Conservation (phyloP, 2,888 invertebrate species). For the Carabus problematicus region DNA sequence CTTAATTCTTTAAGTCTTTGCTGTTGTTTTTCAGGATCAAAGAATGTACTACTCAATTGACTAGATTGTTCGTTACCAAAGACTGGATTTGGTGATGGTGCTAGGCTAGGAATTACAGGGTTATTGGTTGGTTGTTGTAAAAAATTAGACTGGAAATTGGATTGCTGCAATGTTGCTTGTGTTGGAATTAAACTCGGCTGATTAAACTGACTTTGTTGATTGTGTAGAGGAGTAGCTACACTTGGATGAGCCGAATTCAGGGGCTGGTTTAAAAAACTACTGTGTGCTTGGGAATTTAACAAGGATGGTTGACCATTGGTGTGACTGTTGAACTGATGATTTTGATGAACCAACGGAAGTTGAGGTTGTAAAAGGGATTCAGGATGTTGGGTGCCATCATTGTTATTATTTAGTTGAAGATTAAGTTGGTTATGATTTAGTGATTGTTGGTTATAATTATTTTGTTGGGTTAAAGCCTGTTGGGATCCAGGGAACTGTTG, state of each 20-base stretch:
- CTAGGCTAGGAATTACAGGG: slow-evolving; percentile 29
- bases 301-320: slow-evolving; percentile 36
- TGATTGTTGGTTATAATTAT: slow-evolving; percentile 18
- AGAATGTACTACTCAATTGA: slow-evolving; percentile 56
- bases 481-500: slow-evolving; percentile 19
- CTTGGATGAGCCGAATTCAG: slow-evolving; percentile 5
- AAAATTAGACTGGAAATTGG: slow-evolving; percentile 28
- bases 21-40: slow-evolving; percentile 66
- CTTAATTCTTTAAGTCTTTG: slow-evolving; percentile 72
- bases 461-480: slow-evolving; percentile 43
- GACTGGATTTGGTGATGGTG: slow-evolving; percentile 46
- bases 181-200: slow-evolving; percentile 21
- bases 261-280: slow-evolving; percentile 19
- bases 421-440: slow-evolving; percentile 13
- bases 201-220: slow-evolving; percentile 15
- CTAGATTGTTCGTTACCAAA: slow-evolving; percentile 45
- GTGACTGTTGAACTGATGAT: slow-evolving; percentile 38
- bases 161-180: slow-evolving; percentile 18
- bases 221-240: slow-evolving; percentile 20
- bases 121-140: slow-evolving; percentile 44
- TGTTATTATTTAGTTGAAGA: background rate
- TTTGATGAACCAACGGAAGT: slow-evolving; percentile 31
- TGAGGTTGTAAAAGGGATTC: slow-evolving; percentile 30
- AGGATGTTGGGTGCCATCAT: slow-evolving; percentile 16
- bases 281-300: slow-evolving; percentile 19